Percentiles rank a stretch among this genome's conserved stretches.
These are phyloP conservation scores for Noctua janthina DNA, from an alignment of 2,888 invertebrate genomes.

Conservation along the genomic window DNA sequence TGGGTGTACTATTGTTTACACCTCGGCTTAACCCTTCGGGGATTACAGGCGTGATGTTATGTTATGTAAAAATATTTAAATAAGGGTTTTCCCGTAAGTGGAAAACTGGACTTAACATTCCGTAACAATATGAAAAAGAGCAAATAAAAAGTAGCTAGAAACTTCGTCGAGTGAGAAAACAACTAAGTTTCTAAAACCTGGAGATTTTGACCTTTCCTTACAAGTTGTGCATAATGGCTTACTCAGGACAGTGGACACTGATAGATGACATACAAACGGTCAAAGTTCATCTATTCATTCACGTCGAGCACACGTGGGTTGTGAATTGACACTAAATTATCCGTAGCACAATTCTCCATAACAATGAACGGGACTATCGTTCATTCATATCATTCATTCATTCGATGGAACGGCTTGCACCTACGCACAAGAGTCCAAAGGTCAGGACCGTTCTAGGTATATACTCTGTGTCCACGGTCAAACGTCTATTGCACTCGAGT, in stretches of 20 bases:
- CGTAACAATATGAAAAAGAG: neutral
- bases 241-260: neutral
- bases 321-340: constrained; percentile 1
- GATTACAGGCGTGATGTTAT: neutral
- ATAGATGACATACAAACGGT: neutral
- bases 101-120: neutral
- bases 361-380: constrained; percentile 12
- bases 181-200: no score
- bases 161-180: neutral
- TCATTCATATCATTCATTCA: neutral
- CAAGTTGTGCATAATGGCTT: neutral
- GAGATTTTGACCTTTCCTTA: neutral
- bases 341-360: neutral
- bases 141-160: neutral
- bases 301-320: neutral
- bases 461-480: neutral
- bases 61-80: no score
- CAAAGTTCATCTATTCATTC: constrained; percentile 3
- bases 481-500: neutral
- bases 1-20: neutral
- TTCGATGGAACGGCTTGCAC: neutral
- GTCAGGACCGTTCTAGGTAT: neutral
- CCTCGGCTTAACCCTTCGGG: no score
- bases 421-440: constrained; percentile 15
- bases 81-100: neutral